Percentiles rank a stretch among this genome's conserved stretches.
These are phyloP conservation scores for Bungarus multicinctus DNA, from an alignment of 2,113 vertebrate species.

Conservation along the genomic window DNA sequence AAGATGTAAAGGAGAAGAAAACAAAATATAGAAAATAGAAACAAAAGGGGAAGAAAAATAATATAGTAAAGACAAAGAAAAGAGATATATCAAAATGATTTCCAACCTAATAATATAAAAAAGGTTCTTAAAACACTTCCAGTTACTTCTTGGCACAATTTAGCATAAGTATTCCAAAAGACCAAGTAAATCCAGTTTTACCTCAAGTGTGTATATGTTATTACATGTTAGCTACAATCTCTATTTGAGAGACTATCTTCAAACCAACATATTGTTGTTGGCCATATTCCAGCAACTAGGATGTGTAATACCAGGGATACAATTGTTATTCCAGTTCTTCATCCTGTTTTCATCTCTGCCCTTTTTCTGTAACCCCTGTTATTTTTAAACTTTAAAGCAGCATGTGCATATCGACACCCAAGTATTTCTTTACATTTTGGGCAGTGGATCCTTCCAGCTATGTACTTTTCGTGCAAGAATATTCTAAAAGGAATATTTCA, in stretches of 20 bases:
- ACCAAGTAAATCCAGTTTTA: too few species aligned
- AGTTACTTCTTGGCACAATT: too few species aligned
- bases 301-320: background rate
- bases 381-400: background rate
- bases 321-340: background rate
- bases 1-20: too few species aligned
- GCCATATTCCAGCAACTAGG: background rate
- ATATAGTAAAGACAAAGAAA: too few species aligned
- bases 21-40: too few species aligned
- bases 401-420: background rate
- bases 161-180: too few species aligned
- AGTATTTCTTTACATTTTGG: background rate
- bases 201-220: background rate
- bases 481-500: background rate
- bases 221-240: background rate
- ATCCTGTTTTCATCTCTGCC: background rate
- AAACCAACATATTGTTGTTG: background rate
- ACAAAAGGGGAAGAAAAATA: too few species aligned
- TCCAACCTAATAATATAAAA: background rate
- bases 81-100: too few species aligned
- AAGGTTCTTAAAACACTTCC: background rate
- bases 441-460: background rate
- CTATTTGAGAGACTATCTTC: background rate
- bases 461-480: background rate
- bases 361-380: background rate